Conservation (phyloP, 2,888 invertebrate genomes). For the Arge pagana region DNA sequence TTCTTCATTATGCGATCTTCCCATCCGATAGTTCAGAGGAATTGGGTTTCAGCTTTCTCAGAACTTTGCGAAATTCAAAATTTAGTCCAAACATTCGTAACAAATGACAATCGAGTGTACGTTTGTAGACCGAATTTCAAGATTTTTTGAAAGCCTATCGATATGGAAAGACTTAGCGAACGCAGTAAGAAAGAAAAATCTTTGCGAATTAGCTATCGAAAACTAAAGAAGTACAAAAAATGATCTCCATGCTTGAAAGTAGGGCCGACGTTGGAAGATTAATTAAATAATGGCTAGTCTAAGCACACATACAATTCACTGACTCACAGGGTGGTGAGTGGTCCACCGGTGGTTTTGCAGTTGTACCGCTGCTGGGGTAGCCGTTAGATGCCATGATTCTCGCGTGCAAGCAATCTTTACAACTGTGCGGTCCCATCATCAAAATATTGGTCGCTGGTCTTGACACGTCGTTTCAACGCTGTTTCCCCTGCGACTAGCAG, state of each 20-base stretch:
- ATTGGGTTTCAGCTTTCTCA: too few relatives aligned
- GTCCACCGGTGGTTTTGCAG: conserved; percentile 40
- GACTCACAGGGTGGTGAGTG: conserved; percentile 58
- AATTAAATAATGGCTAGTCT: conserved; percentile 48
- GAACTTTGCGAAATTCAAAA: too few relatives aligned
- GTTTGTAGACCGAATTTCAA: too few relatives aligned
- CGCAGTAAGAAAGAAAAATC: too few relatives aligned
- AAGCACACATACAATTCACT: conserved; percentile 56
- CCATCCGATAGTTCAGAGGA: too few relatives aligned
- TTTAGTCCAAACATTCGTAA: too few relatives aligned
- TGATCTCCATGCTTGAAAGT: too few relatives aligned
- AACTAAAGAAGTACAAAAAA: conserved; percentile 37
- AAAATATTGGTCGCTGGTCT: conserved; percentile 31
- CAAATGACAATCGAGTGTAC: too few relatives aligned
- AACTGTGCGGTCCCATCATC: conserved; percentile 62
- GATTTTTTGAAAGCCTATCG: too few relatives aligned
- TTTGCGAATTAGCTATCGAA: conserved; percentile 8
- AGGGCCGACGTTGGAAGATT: too few relatives aligned
- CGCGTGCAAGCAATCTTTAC: conserved; percentile 59
- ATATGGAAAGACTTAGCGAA: too few relatives aligned
- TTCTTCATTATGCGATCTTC: too few relatives aligned
- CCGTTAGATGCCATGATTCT: conserved; percentile 54
- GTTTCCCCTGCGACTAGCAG: conserved; percentile 33
- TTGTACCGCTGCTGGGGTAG: conserved; percentile 40
- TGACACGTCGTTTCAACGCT: conserved; percentile 25